Conservation (phyloP, 2,113 vertebrate species). For the Scomber scombrus region DNA sequence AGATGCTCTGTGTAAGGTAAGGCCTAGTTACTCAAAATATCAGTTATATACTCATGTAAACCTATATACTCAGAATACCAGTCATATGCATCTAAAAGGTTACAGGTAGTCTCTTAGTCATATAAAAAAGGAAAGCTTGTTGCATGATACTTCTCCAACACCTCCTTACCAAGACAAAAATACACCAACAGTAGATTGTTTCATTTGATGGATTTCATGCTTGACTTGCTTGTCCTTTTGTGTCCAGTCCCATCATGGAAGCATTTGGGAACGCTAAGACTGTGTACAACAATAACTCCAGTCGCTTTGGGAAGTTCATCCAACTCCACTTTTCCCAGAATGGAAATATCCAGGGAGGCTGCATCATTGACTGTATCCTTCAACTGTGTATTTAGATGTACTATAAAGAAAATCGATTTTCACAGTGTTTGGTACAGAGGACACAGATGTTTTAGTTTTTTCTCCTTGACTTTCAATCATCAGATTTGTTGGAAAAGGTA, state of each 20-base stretch:
- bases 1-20: no score
- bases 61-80: no score
- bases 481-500: constrained; percentile 88
- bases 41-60: no score
- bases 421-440: neutral
- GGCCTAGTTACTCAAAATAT: no score
- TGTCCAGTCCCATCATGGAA: constrained; percentile 91
- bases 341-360: constrained; percentile 93
- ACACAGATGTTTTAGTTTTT: neutral
- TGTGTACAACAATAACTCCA: constrained; percentile 95
- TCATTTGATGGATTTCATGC: neutral
- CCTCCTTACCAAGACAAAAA: neutral
- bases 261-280: constrained; percentile 95
- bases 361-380: constrained; percentile 94
- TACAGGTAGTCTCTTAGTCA: no score
- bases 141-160: no score
- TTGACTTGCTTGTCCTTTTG: constrained; percentile 24
- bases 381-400: neutral
- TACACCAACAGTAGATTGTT: neutral
- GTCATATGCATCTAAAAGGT: no score
- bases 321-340: constrained; percentile 93
- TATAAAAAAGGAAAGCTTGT: no score
- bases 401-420: neutral
- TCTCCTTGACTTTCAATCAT: constrained; percentile 69
- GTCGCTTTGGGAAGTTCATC: constrained; percentile 95